Evolutionary conservation across 2,113 vertebrate species (phyloP), one percentile per base, ranked within the genome.

Genomic region (Cathartes aura): DNA sequence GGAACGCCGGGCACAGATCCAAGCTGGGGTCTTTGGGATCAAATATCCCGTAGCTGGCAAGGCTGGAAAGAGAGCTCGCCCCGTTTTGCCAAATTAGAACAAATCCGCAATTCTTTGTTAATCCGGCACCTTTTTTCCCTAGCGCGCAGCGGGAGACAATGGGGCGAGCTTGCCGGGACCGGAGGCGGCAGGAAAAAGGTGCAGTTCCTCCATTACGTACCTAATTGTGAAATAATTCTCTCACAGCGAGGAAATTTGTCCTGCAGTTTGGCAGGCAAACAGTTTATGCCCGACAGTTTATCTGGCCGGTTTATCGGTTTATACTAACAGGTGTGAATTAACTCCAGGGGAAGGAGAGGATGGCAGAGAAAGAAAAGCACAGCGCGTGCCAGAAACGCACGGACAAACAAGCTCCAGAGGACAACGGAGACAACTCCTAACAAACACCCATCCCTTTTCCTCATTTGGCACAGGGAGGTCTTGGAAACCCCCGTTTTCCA

Each of bases 251-350:
- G 68, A 76, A 52, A 56, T 36, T 5, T 6, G 75, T 26, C 63
- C 71, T 5, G 30, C 2, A 12, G 81, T 5, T 64, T 73, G 92
- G 87, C 90, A 81, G 73, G 68, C 10, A 5, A 42, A 9, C 32
- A 40, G 82, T 90, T 90, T 82, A 58, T 62, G 16, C 34, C 84
- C 45, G 21, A 7, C 4, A 3, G 50, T 90, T 84, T 87, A 89
- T 87, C 91, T 26, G 2, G 11, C 10, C 0, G 3, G 43, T 58
- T 93, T 76, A 87, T 87, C 82, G 7, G 93, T 95, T 96, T 88
- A 92, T 73, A 16, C 30, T 29, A 81, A 76, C 94, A 87, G 96
- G 92, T 93, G 90, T 53, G 96, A 94, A 96, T 90, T 93, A 38
- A 74, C 55, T 60, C 63, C 16, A 5, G 32, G 68, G 32, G 34